Base-by-base conservation (phyloP, 2,797 vertebrate species). In the Poeciliopsis infans region DNA sequence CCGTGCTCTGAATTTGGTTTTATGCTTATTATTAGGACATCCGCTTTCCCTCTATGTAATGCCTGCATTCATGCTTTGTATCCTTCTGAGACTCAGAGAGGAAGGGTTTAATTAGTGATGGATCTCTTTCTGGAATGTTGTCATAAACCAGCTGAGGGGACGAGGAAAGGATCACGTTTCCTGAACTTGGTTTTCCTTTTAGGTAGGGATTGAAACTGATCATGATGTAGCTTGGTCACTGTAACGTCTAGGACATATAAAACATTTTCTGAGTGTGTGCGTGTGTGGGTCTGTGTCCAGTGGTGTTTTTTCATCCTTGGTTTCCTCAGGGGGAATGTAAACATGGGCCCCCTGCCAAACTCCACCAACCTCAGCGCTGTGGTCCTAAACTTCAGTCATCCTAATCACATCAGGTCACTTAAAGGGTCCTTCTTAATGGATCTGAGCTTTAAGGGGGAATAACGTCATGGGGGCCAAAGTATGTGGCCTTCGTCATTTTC, bases 311-410 rank as follows among this genome's bases (percentile, higher is more conserved):
- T 97, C 95, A 97, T 97, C 96, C 95, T 92, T 95, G 92, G 94
- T 95, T 97, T 98, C 96, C 96, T 97, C 96, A 96, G 96, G 94
- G 95, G 95, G 95, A 97, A 95, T 97, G 97, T 98, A 98, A 99
- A 98, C 97, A 98, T 91, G 93, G 97, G 97, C 96, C 93, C 33
- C 0, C 0, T 36, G 96, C 97, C 97, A 97, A 92, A 85, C 85
- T 82, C 86, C 89, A 89, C 92, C 94, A 85, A 85, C 61, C 81
- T 82, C 1, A 79, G 76, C 12, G 16, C 57, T 81, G 83, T 78
- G 78, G 77, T 82, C 75, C 72, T 76, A 45, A 86, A 74, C 80
- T 83, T 80, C 25, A 36, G 74, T 80, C 85, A 49, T 90, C 83
- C 83, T 88, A 73, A 76, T 79, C 84, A 75, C 82, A 82, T 72